Percentiles rank a stretch among this genome's conserved stretches.
Conservation (phyloP, 2,888 invertebrate species). For the Psylliodes chrysocephalus region DNA sequence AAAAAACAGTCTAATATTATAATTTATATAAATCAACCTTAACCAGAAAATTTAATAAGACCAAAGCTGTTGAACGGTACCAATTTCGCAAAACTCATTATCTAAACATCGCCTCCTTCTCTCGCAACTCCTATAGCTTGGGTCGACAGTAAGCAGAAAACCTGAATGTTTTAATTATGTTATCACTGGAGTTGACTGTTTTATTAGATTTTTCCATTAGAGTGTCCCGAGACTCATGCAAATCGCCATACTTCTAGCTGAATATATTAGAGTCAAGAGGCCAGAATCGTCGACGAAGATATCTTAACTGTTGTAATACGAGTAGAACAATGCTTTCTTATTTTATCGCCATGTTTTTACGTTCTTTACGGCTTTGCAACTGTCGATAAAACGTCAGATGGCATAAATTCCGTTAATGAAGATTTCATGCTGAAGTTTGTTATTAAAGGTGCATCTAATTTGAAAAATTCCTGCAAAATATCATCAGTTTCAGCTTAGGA, state of each 20-base stretch:
- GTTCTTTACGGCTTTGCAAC: neutral
- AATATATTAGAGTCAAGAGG: constrained; percentile 34
- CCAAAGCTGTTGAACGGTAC: constrained; percentile 4
- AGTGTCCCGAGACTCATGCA: constrained; percentile 34
- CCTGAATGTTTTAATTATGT: constrained; percentile 39
- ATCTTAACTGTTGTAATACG: constrained; percentile 24
- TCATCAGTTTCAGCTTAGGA: too few relatives aligned
- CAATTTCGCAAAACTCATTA: constrained; percentile 25
- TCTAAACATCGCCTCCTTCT: constrained; percentile 22
- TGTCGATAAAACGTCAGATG: neutral
- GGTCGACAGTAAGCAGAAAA: constrained; percentile 24
- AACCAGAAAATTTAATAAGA: constrained; percentile 14
- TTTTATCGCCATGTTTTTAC: constrained; percentile 21
- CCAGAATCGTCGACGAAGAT: constrained; percentile 24
- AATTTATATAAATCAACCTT: neutral
- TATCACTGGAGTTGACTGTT: constrained; percentile 31
- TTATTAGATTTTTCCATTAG: constrained; percentile 42
- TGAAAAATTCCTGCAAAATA: too few relatives aligned
- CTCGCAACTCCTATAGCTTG: neutral
- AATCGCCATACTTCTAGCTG: constrained; percentile 36
- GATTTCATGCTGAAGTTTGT: too few relatives aligned
- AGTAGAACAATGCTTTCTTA: constrained; percentile 25
- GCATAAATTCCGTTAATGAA: constrained; percentile 1
- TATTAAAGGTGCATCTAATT: too few relatives aligned
- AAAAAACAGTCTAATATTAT: too few relatives aligned